A percentile compares a stretch with the other conserved stretches of the same genome.
Conservation (phyloP, 2,888 invertebrate species). For the Thera britannica region DNA sequence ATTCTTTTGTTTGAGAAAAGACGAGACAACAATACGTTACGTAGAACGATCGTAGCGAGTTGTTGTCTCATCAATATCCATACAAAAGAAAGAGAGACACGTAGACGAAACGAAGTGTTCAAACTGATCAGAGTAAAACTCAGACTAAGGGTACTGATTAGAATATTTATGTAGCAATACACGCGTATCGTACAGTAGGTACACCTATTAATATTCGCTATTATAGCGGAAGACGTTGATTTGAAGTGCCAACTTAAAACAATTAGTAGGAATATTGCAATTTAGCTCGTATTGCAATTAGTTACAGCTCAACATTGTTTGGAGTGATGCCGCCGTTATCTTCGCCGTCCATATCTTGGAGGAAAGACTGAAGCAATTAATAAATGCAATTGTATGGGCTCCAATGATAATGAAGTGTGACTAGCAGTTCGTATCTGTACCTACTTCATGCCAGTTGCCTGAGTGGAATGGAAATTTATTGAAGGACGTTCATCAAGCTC, state of each 20-base stretch:
- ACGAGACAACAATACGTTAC: too few relatives aligned
- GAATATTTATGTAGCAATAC: slow-evolving; percentile 16
- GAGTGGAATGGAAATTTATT: too few relatives aligned
- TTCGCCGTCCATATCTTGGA: slow-evolving; percentile 13
- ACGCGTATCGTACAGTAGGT: slow-evolving; percentile 15
- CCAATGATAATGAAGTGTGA: slow-evolving; percentile 6
- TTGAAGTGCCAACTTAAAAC: slow-evolving; percentile 20
- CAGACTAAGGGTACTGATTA: slow-evolving; percentile 1
- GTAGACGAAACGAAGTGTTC: too few relatives aligned
- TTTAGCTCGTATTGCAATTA: slow-evolving; percentile 11
- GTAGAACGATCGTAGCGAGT: too few relatives aligned
- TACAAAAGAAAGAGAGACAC: too few relatives aligned
- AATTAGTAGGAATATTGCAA: slow-evolving; percentile 3
- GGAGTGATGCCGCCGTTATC: background rate
- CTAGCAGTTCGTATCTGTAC: background rate
- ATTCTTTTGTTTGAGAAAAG: too few relatives aligned
- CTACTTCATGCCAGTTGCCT: background rate
- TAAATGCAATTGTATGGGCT: slow-evolving; percentile 23
- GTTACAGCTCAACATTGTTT: slow-evolving; percentile 17
- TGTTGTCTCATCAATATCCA: too few relatives aligned
- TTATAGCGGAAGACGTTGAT: slow-evolving; percentile 25
- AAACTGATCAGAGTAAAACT: too few relatives aligned
- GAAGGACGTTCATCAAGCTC: too few relatives aligned
- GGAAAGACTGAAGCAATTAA: slow-evolving; percentile 25
- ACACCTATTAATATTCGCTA: slow-evolving; percentile 23